phyloP scores from a whole-genome alignment of 2,888 invertebrate species.

The Nipponacmea schrenckii region DNA sequence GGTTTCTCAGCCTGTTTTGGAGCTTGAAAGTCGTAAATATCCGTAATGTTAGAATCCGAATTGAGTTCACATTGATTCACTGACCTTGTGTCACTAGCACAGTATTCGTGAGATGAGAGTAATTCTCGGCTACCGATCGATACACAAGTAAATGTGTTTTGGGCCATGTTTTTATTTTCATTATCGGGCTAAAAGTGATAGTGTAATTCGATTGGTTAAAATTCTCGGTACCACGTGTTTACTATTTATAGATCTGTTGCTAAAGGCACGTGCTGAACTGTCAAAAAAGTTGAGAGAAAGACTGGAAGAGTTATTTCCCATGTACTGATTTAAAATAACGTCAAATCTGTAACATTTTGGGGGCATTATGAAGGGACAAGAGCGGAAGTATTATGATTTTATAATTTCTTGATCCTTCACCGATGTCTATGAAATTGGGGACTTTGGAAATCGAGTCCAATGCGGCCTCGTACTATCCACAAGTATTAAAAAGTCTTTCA shows the following conservation, averaged over 20 bases:
- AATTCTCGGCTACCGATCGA: not conserved
- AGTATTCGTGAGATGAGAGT: not conserved
- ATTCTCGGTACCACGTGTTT: conserved; percentile 10
- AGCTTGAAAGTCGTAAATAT: conserved; percentile 5
- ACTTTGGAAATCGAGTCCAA: too few relatives aligned
- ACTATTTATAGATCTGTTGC: conserved; percentile 1
- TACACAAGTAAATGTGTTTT: conserved; percentile 8
- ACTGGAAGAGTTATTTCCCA: too few relatives aligned
- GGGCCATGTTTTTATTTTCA: conserved; percentile 18
- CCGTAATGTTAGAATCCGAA: not conserved
- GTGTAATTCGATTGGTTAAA: conserved; percentile 10
- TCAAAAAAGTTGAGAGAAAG: too few relatives aligned
- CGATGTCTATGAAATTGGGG: too few relatives aligned
- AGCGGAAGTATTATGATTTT: too few relatives aligned
- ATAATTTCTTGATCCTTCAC: too few relatives aligned
- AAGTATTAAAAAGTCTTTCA: too few relatives aligned
- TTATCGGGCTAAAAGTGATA: conserved; percentile 6
- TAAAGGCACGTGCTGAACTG: not conserved
- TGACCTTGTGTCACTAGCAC: not conserved
- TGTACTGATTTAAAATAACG: too few relatives aligned
- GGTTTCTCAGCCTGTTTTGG: not conserved
- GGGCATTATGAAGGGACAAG: too few relatives aligned
- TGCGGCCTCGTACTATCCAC: too few relatives aligned
- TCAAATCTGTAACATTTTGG: too few relatives aligned
- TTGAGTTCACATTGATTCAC: not conserved